Base-by-base conservation (phyloP, 1,140 invertebrate genomes). In the Sweltsa coloradensis region DNA sequence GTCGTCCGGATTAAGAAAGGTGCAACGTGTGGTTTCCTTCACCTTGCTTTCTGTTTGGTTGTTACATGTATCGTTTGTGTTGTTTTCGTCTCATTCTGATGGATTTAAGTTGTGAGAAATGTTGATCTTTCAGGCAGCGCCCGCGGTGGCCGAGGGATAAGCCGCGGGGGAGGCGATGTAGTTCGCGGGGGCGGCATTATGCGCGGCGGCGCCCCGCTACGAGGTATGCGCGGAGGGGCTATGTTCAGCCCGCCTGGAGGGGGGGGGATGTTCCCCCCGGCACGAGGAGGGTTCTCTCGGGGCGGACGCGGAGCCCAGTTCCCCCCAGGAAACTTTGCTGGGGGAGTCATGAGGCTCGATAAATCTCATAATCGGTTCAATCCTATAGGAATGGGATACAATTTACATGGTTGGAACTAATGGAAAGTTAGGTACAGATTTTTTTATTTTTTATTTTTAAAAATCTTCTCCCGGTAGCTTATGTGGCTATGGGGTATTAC, bases 351-450 rank as follows among this genome's bases (percentile, higher is more conserved):
- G 48, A 29, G 53, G 13, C 48, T 45, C 18, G 51, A 55, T 36
- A 53, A 53, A 42, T 26, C 45, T 19, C 41, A 50, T 34, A 55
- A 55, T 41, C 50, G 55, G 21, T 56, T 54, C 45, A 52, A 56
- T 42, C 55, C 55, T 19, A 56, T 56, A 29, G 55, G 55, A 13
- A 52, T 56, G 49, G 55, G 55, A 13, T 56, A 56, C 42, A 56
- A 56, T 43, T 51, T 54, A 41, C 54, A 56, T 51, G 54, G 52
- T 41, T 55, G 54, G 54, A 55, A 55, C 43, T 55, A 40, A 54
- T 40, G 42, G 37, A n/a, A n/a, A n/a, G n/a, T n/a, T n/a, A n/a
- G n/a, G n/a, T n/a, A n/a, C n/a, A n/a, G n/a, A n/a, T n/a, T n/a
- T n/a, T n/a, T n/a, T n/a, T n/a, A n/a, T n/a, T n/a, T n/a, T n/a